Percentiles rank a stretch among this genome's conserved stretches.
Conservation (phyloP, 2,888 invertebrate genomes). For the Epistrophella euchroma region DNA sequence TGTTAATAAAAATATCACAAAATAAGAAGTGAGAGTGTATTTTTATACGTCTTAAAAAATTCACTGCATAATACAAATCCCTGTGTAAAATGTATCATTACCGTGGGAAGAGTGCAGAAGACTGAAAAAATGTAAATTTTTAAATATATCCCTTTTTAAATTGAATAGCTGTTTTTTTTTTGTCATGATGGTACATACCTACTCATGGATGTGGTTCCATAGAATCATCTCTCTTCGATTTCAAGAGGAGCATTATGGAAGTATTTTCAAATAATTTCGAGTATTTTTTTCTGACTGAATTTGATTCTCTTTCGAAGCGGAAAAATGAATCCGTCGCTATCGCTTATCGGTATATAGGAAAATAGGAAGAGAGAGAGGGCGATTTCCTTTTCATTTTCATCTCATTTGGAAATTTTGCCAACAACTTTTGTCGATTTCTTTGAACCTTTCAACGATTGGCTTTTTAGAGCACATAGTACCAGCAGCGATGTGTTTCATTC, state of each 20-base stretch:
- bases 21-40: conserved; percentile 1
- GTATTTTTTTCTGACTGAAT: conserved; percentile 3
- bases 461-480: conserved; percentile 28
- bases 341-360: neutral
- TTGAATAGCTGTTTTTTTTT: neutral
- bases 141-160: conserved; percentile 3
- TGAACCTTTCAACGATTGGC: conserved; percentile 52
- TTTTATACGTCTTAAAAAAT: conserved; percentile 18
- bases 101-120: neutral
- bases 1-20: conserved; percentile 58
- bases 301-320: conserved; percentile 20
- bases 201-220: neutral
- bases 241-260: conserved; percentile 30
- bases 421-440: conserved; percentile 59
- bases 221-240: conserved; percentile 59
- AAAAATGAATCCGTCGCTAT: conserved; percentile 35
- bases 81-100: conserved; percentile 17
- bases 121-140: conserved; percentile 24
- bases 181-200: neutral
- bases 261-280: conserved; percentile 29
- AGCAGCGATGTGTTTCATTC: conserved; percentile 39
- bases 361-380: conserved; percentile 34
- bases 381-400: conserved; percentile 59
- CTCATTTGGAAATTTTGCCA: conserved; percentile 63
- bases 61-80: conserved; percentile 45